phyloP scores from a whole-genome alignment of 2,797 vertebrate species.

The Erpetoichthys calabaricus region DNA sequence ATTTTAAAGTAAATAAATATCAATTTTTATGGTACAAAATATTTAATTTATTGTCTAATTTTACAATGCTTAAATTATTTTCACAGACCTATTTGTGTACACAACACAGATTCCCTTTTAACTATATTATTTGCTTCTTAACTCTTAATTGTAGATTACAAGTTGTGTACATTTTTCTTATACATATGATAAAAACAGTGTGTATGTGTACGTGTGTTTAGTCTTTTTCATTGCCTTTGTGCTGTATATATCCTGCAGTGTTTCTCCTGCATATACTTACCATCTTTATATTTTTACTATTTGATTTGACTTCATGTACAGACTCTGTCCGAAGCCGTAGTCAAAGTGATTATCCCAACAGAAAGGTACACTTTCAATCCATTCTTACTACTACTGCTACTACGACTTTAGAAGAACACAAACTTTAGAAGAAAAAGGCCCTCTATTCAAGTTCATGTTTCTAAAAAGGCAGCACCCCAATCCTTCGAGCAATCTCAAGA shows the following conservation, averaged over 20 bases:
- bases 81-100: too few relatives aligned
- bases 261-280: conserved; percentile 50
- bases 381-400: conserved; percentile 42
- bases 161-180: too few relatives aligned
- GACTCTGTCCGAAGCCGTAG: conserved; percentile 71
- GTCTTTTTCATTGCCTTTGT: conserved; percentile 22
- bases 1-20: too few relatives aligned
- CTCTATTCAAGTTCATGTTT: conserved; percentile 17
- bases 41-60: neutral
- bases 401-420: conserved; percentile 32
- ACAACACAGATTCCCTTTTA: too few relatives aligned
- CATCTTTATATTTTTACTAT: conserved; percentile 54
- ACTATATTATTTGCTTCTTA: too few relatives aligned
- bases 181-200: too few relatives aligned
- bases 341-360: conserved; percentile 73
- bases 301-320: conserved; percentile 67
- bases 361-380: conserved; percentile 64
- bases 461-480: conserved; percentile 17
- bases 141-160: too few relatives aligned
- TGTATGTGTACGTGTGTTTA: too few relatives aligned
- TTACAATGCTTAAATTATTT: neutral
- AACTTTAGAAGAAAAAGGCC: conserved; percentile 27
- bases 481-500: conserved; percentile 14
- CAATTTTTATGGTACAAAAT: too few relatives aligned
- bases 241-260: conserved; percentile 50